Evolutionary conservation across 2,888 invertebrate genomes (phyloP).

Genomic region (Eupithecia abbreviata): DNA sequence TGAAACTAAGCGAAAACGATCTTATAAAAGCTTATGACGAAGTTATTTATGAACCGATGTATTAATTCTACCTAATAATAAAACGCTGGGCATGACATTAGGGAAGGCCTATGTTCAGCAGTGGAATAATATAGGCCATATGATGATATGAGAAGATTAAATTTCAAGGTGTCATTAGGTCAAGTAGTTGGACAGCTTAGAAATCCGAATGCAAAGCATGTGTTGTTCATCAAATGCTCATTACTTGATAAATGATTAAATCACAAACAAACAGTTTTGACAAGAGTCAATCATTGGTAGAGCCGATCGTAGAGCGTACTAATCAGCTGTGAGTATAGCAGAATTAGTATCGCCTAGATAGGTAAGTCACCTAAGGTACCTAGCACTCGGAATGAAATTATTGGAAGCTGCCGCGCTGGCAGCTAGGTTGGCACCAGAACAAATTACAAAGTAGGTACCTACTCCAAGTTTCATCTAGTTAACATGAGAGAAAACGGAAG

Average conservation of each 20-base stretch:
- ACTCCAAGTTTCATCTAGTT: slow-evolving; percentile 19
- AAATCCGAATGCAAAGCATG: no score
- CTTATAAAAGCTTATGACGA: background rate
- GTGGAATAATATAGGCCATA: no score
- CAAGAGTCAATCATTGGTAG: background rate
- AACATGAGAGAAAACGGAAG: slow-evolving; percentile 13
- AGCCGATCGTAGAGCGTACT: background rate
- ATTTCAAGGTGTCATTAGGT: no score
- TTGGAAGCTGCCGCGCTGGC: background rate
- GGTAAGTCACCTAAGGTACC: background rate
- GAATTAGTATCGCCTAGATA: background rate
- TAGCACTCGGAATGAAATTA: background rate
- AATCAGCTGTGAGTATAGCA: background rate
- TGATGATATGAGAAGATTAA: no score
- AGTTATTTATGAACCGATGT: background rate
- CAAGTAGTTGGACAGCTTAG: no score
- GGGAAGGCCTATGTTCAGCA: no score
- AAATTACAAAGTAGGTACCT: slow-evolving; percentile 43
- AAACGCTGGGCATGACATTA: no score
- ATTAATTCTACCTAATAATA: no score
- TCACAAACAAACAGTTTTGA: no score
- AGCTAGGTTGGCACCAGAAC: background rate
- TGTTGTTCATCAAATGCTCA: no score
- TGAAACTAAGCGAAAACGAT: background rate
- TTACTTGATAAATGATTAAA: no score